These are phyloP conservation scores for Lithophane semibrunnea DNA, from an alignment of 2,888 invertebrate genomes.

Conservation along the genomic window DNA sequence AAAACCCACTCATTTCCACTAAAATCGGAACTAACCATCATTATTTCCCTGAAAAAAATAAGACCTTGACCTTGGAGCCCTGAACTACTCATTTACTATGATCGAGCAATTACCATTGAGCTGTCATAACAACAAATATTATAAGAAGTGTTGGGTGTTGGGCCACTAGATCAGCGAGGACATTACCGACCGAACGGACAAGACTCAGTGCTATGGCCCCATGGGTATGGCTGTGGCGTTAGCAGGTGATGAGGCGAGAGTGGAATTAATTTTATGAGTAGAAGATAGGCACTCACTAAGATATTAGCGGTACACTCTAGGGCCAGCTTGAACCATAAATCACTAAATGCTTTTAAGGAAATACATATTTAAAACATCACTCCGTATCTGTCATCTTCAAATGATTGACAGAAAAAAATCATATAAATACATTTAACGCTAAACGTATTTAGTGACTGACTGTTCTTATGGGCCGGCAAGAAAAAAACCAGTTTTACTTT, in stretches of 20 bases:
- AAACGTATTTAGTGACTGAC: too few relatives aligned
- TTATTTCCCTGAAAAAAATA: slow-evolving; percentile 23
- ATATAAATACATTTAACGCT: too few relatives aligned
- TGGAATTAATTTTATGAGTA: background rate
- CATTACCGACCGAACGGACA: background rate
- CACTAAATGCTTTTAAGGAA: too few relatives aligned
- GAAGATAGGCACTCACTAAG: too few relatives aligned
- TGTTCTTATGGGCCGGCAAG: background rate
- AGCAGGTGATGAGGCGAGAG: background rate
- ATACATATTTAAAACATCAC: too few relatives aligned
- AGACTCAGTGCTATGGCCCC: slow-evolving; percentile 28
- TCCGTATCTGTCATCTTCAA: too few relatives aligned
- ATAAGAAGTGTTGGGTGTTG: slow-evolving; percentile 21
- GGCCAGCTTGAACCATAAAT: too few relatives aligned
- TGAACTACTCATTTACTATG: slow-evolving; percentile 21
- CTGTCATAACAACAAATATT: slow-evolving; percentile 55
- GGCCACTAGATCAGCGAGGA: slow-evolving; percentile 28
- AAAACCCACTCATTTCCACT: background rate
- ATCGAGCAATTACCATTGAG: slow-evolving; percentile 57
- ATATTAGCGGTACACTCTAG: too few relatives aligned
- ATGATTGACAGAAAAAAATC: too few relatives aligned
- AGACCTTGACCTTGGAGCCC: slow-evolving; percentile 41
- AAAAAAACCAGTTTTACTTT: background rate
- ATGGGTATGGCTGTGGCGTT: background rate
- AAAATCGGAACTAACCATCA: slow-evolving; percentile 26